Percentiles rank a stretch among this genome's conserved stretches.
phyloP scores from a whole-genome alignment of 2,113 vertebrate genomes.

The Pterocles orientalis region DNA sequence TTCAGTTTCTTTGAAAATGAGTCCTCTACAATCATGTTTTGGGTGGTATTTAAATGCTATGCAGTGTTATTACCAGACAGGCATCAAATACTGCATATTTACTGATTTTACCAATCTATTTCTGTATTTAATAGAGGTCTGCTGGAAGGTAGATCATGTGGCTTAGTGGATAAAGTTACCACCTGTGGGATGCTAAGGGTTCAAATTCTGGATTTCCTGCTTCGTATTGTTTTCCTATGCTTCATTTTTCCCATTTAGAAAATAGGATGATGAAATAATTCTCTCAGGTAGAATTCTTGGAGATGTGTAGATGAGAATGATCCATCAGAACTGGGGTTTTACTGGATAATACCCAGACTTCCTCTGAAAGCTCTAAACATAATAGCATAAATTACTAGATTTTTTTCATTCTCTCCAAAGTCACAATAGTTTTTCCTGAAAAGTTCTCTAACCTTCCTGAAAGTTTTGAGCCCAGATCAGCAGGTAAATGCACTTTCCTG shows the following conservation, averaged over 20 bases:
- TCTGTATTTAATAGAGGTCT: background rate
- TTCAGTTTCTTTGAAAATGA: background rate
- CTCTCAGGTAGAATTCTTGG: background rate
- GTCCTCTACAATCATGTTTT: background rate
- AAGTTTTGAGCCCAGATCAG: background rate
- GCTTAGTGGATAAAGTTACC: background rate
- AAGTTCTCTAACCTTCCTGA: background rate
- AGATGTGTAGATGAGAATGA: background rate
- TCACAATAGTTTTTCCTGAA: background rate
- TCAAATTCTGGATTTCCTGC: background rate
- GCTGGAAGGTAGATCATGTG: background rate
- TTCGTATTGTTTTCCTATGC: background rate
- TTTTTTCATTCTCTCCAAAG: background rate
- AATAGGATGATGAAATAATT: background rate
- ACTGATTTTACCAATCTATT: background rate
- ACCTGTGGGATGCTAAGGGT: background rate
- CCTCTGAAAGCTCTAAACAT: background rate
- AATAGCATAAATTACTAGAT: background rate
- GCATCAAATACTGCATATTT: background rate
- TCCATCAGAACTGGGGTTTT: background rate
- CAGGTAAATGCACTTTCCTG: background rate
- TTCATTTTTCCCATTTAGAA: background rate
- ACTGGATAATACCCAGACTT: background rate
- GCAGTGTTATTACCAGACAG: background rate
- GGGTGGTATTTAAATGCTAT: background rate